Evolutionary conservation across 2,888 invertebrate genomes (phyloP).

Genomic region (Tigriopus californicus): DNA sequence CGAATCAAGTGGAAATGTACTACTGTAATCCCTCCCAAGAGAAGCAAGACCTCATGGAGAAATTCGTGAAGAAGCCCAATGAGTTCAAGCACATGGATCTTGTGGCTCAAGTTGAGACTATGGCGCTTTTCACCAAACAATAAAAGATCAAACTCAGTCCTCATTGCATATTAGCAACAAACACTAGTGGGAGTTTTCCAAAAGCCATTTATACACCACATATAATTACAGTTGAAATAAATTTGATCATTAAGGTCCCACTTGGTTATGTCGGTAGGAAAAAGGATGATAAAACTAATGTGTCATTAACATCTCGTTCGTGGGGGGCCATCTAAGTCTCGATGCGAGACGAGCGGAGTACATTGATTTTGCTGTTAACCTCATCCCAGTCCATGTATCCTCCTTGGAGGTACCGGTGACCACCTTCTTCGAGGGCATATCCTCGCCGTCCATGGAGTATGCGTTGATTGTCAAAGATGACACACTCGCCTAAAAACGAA

Average conservation of each 20-base stretch:
- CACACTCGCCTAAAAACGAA: not conserved
- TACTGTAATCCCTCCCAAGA: slow-evolving; percentile 42
- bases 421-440: not conserved
- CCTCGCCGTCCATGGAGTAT: slow-evolving; percentile 7
- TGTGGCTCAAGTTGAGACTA: slow-evolving; percentile 45
- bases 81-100: slow-evolving; percentile 65
- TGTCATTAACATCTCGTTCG: no score
- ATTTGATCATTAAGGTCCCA: no score
- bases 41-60: slow-evolving; percentile 42
- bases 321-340: no score
- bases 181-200: no score
- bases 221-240: no score
- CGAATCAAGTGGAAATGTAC: slow-evolving; percentile 66
- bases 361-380: slow-evolving; percentile 15
- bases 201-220: no score
- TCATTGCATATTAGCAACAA: no score
- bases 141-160: not conserved
- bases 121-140: slow-evolving; percentile 7
- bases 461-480: slow-evolving; percentile 9
- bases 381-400: slow-evolving; percentile 20
- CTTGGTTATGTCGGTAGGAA: no score
- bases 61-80: slow-evolving; percentile 48
- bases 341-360: no score
- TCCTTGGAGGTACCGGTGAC: slow-evolving; percentile 18
- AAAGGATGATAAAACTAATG: no score